Evolutionary conservation across 2,113 vertebrate genomes (phyloP).

Genomic region (cattle (Bos taurus)): ARS-UCD2.0 NC_037338.1:21371501-21372000

Average conservation of each 20-base stretch:
- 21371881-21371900: not conserved
- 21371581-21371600: not conserved
- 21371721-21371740: not conserved
- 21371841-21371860: not conserved
- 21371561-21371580: not conserved
- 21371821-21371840: not conserved
- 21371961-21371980: not conserved
- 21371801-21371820: not conserved
- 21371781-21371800: not conserved
- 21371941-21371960: slow-evolving; percentile 20
- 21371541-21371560: not conserved
- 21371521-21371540: not conserved
- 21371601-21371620: not conserved
- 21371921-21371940: slow-evolving; percentile 6
- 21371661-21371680: not conserved
- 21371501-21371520: not conserved
- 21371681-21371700: not conserved
- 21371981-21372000: not conserved
- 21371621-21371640: not conserved
- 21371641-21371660: not conserved
- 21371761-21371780: not conserved
- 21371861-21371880: not conserved
- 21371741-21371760: not conserved
- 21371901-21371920: not conserved
- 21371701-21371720: not conserved